A percentile compares a stretch with the other conserved stretches of the same genome.
Conservation (phyloP, 2,113 vertebrate genomes). For the Candoia aspera region DNA sequence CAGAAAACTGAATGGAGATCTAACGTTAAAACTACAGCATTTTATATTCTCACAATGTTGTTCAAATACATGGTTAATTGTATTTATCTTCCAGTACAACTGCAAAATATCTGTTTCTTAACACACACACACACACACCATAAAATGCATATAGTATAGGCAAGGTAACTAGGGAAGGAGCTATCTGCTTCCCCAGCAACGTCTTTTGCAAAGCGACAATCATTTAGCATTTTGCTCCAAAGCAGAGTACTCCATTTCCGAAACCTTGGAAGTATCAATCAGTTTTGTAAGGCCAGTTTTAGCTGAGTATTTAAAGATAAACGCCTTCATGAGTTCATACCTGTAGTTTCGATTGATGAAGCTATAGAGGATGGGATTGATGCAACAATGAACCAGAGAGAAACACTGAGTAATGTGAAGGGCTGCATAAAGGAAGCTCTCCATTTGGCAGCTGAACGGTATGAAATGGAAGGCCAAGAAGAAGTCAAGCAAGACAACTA, state of each 20-base stretch:
- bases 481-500: constrained; percentile 82
- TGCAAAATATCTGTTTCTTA: constrained; percentile 54
- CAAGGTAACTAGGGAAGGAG: background rate
- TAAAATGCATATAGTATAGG: constrained; percentile 54
- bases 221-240: constrained; percentile 81
- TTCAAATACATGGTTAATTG: constrained; percentile 71
- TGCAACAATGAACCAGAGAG: constrained; percentile 87
- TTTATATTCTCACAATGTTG: constrained; percentile 58
- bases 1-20: constrained; percentile 25
- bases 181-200: constrained; percentile 16
- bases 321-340: constrained; percentile 92
- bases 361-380: constrained; percentile 90
- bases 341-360: constrained; percentile 88
- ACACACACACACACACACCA: constrained; percentile 62
- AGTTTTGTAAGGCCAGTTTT: constrained; percentile 88
- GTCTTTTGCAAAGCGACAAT: background rate
- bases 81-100: constrained; percentile 72
- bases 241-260: constrained; percentile 84
- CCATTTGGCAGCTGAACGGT: constrained; percentile 85
- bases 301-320: constrained; percentile 92
- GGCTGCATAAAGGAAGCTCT: constrained; percentile 81
- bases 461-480: constrained; percentile 79
- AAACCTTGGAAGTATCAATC: constrained; percentile 81
- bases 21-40: constrained; percentile 57
- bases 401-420: constrained; percentile 88